Evolutionary conservation across 2,113 vertebrate species (phyloP), one percentile per base, ranked within the genome.

Genomic region (Talpa occidentalis): DNA sequence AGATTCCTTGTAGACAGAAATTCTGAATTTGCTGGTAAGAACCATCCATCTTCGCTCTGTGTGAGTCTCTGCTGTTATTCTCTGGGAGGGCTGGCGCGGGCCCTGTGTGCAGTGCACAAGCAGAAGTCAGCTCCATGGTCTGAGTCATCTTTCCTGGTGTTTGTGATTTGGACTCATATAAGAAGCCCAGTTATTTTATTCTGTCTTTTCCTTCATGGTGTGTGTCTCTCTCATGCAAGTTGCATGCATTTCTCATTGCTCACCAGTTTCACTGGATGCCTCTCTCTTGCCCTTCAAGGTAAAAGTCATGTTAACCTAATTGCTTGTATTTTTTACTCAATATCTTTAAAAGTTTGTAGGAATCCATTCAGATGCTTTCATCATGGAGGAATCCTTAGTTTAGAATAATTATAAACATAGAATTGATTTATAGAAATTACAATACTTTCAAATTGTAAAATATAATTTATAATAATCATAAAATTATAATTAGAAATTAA

Each of bases 361-460:
- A 84, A 95, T 3, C 44, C 59, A 83, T 62, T 90, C 35, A 69
- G 22, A 37, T 35, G 14, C 89, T 74, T 86, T 87, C n/a, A 24
- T 78, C 10, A n/a, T 49, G 42, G 52, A 83, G 40, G 35, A 8
- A n/a, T 59, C 4, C 40, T 11, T 22, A 78, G 10, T 73, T 24
- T 67, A 76, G 67, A 69, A 67, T 52, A 60, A 83, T 14, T 28
- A 59, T 16, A 21, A 42, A 35, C 42, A 47, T 56, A 81, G 35
- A 42, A 37, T 8, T 59, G 42, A 74, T 90, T 44, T 21, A 66
- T 42, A 72, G 37, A 7, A 59, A 52, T 49, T 49, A 49, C 49
- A 52, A 17, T 52, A 17, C 16, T 52, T 52, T 52, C 49, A 52
- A 52, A 52, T 52, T 52, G 12, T 49, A 49, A 49, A 44, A 49